These are phyloP conservation scores for Apis florea DNA, from an alignment of 1,140 invertebrate genomes.

Conservation along the genomic window DNA sequence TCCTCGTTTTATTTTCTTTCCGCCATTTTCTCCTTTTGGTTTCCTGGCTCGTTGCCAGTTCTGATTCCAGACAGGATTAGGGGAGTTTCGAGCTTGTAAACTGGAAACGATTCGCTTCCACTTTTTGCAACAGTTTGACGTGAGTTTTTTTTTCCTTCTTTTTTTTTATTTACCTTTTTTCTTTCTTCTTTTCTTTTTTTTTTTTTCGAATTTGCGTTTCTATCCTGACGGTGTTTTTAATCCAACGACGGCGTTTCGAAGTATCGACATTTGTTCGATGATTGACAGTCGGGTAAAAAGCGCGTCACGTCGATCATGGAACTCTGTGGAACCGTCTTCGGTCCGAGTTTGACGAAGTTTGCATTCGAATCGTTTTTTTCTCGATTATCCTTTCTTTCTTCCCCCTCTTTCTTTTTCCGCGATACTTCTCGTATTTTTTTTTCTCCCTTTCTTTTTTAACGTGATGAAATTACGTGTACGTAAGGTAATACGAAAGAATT, in stretches of 20 bases:
- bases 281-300: background rate
- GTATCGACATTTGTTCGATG: conserved; percentile 9
- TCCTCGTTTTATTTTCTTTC: background rate
- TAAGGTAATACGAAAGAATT: background rate
- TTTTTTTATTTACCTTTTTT: background rate
- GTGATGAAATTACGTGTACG: background rate
- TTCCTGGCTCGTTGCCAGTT: background rate
- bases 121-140: conserved; percentile 10
- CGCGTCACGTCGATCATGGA: background rate
- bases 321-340: background rate
- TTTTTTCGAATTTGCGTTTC: background rate
- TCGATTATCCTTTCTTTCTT: background rate
- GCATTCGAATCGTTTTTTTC: background rate
- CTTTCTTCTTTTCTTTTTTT: too few species aligned
- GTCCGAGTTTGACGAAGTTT: background rate
- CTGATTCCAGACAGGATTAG: conserved; percentile 9
- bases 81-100: background rate
- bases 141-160: too few species aligned
- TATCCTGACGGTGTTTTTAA: background rate
- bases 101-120: conserved; percentile 1
- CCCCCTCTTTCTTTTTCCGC: too few species aligned
- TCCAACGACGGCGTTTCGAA: background rate
- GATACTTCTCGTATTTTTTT: background rate
- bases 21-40: background rate
- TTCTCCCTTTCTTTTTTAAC: background rate